Base-by-base conservation (phyloP, 2,888 invertebrate genomes). In the Cistogaster globosa region DNA sequence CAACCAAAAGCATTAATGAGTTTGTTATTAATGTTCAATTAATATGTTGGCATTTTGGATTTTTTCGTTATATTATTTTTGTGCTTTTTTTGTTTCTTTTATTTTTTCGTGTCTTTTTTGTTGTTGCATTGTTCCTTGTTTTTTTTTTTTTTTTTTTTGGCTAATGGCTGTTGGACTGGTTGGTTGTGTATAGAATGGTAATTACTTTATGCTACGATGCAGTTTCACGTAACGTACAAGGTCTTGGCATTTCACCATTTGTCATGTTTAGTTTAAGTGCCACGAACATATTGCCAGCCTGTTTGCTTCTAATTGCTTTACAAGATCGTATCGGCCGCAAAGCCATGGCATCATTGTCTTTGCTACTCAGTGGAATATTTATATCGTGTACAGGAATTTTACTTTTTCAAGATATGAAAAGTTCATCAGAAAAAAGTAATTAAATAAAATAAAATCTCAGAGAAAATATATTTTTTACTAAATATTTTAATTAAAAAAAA, bases 191-290 rank as follows among this genome's bases (percentile, higher is more conserved):
- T 58, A 94, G 94, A 79, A 94, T 94, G 94, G 94, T 94, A 42
- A 93, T 94, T 89, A 94, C 94, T 18, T 91, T 94, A 36, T 94
- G 94, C 88, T 94, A 94, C 88, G 94, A 94, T 88, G 94, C 94
- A 16, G 94, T 94, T 65, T 94, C 94, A 8, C 92, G 94, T 72
- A 94, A 94, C 88, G 93, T 94, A 9, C 93, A 94, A 88, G 94
- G 94, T 86, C 91, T 94, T 83, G 94, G 93, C 62, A 93, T 93
- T 87, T 94, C 94, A 22, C 94, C 94, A 55, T 94, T 94, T 88
- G 86, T 93, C 57, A 93, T 94, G 90, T 94, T 94, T 90, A 93
- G 93, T 26, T 88, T 94, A 63, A 94, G 94, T 83, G 94, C 94
- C 51, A 89, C 93, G 20, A 93, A 94, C 1, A 94, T 94, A 84